Conservation (phyloP, 2,888 invertebrate species). For the Heliconius cydno region DNA sequence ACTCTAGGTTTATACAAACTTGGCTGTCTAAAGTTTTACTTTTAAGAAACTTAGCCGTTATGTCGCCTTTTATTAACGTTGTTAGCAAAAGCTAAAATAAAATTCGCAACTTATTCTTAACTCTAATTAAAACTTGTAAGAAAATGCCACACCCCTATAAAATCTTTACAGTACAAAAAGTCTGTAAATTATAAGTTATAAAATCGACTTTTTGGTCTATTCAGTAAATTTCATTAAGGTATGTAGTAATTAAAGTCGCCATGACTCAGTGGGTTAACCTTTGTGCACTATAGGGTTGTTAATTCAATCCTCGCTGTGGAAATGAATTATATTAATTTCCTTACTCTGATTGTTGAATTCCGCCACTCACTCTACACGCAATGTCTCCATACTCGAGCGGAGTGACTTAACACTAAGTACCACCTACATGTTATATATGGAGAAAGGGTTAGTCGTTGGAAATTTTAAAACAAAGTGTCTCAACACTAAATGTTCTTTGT, state of each 20-base stretch:
- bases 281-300: no score
- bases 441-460: no score
- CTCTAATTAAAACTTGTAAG: slow-evolving; percentile 21
- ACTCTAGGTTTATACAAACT: slow-evolving; percentile 4
- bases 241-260: no score
- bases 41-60: slow-evolving; percentile 4
- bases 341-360: no score
- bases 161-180: not conserved
- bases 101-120: slow-evolving; percentile 7
- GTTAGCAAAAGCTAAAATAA: slow-evolving; percentile 14
- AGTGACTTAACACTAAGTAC: no score
- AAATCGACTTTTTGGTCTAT: not conserved
- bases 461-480: not conserved
- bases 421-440: no score
- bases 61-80: slow-evolving; percentile 11
- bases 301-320: no score
- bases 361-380: no score
- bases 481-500: not conserved
- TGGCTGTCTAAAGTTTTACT: slow-evolving; percentile 17
- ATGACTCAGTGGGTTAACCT: no score
- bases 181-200: not conserved
- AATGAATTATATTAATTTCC: no score
- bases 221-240: not conserved
- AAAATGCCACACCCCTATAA: slow-evolving; percentile 8
- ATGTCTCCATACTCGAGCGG: no score